Conservation (phyloP, 1,140 invertebrate genomes). For the Platyscapa corneri region DNA sequence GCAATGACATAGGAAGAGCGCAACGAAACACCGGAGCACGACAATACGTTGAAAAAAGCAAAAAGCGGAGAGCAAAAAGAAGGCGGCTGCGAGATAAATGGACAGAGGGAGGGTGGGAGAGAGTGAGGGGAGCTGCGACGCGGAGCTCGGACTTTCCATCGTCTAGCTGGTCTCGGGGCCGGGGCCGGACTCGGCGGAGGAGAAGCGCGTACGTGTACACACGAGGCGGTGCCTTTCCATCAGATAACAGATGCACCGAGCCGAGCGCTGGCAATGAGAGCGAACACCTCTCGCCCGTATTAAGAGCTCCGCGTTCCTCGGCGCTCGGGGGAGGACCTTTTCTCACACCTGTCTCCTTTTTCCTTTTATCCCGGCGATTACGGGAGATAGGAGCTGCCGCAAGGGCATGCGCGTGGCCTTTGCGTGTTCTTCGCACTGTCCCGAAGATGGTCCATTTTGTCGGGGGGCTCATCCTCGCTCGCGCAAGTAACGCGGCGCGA, state of each 20-base stretch:
- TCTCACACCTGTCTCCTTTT: not conserved
- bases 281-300: constrained; percentile 24
- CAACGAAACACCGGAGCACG: not conserved
- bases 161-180: constrained; percentile 1
- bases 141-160: constrained; percentile 30
- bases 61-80: not conserved
- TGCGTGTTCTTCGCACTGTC: no score
- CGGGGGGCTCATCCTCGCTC: no score
- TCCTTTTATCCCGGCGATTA: not conserved
- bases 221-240: constrained; percentile 33
- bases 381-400: no score
- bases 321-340: not conserved
- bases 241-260: constrained; percentile 43
- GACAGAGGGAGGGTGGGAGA: no score
- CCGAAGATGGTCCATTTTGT: no score
- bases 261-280: constrained; percentile 20
- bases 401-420: no score
- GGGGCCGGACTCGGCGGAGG: no score
- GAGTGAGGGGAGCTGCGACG: not conserved
- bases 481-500: no score
- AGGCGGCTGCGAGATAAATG: no score
- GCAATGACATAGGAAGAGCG: not conserved
- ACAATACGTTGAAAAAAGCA: constrained; percentile 26
- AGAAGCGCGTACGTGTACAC: not conserved
- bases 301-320: not conserved